Evolutionary conservation across 1,140 invertebrate genomes (phyloP).

Genomic region (Apocrypta bakeri): DNA sequence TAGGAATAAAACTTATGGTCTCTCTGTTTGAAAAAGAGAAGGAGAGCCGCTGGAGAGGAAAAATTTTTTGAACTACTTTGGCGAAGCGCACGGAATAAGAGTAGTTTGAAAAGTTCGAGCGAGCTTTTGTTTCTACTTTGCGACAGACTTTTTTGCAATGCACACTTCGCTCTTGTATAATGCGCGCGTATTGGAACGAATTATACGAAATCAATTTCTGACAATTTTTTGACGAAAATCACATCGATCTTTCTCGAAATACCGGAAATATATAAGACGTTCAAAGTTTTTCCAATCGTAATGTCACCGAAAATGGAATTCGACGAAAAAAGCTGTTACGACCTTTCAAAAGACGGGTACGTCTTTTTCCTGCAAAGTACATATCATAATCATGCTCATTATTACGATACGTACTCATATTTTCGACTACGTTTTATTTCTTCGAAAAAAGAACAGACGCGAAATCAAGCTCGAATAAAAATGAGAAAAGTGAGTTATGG

Average conservation of each 20-base stretch:
- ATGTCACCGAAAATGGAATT: too few relatives aligned
- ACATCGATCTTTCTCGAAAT: too few relatives aligned
- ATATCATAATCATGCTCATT: neutral
- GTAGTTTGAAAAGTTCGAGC: neutral
- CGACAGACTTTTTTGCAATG: neutral
- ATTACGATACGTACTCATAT: neutral
- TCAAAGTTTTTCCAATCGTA: too few relatives aligned
- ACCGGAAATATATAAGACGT: too few relatives aligned
- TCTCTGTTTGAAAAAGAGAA: constrained; percentile 25
- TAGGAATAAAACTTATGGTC: constrained; percentile 4
- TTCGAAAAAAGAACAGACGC: neutral
- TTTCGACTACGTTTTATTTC: neutral
- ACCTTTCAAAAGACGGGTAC: too few relatives aligned
- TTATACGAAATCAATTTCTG: too few relatives aligned
- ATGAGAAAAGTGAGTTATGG: constrained; percentile 37
- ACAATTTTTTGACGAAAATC: too few relatives aligned
- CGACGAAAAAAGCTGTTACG: too few relatives aligned
- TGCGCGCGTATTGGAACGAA: too few relatives aligned
- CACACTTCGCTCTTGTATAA: too few relatives aligned
- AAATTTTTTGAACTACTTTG: constrained; percentile 11
- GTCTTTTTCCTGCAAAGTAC: too few relatives aligned
- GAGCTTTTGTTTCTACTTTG: neutral
- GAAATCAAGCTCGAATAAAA: neutral
- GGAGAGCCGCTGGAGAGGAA: neutral
- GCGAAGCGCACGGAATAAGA: neutral